Conservation (phyloP, 2,113 vertebrate species). For the Thomomys bottae region DNA sequence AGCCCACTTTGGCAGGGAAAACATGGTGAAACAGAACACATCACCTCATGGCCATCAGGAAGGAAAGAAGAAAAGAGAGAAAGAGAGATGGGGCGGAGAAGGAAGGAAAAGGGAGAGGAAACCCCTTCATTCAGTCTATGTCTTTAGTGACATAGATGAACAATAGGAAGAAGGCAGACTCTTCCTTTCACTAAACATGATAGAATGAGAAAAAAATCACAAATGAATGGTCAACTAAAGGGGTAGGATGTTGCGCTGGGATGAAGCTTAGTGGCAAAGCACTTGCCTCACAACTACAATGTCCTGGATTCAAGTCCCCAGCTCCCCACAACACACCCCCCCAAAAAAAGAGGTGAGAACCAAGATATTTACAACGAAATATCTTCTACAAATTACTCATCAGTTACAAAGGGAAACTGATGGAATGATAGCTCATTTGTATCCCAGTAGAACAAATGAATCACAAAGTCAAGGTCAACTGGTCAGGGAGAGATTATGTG, state of each 20-base stretch:
- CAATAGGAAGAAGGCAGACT: too few relatives aligned
- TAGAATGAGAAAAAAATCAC: constrained; percentile 32
- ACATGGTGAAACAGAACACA: too few relatives aligned
- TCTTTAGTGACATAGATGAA: too few relatives aligned
- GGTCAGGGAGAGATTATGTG: background rate
- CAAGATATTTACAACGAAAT: background rate
- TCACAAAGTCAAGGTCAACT: background rate
- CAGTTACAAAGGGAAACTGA: background rate
- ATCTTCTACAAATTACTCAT: constrained; percentile 13
- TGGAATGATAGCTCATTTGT: background rate
- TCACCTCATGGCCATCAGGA: too few relatives aligned
- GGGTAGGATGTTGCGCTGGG: background rate
- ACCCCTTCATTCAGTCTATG: too few relatives aligned
- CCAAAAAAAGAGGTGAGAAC: too few relatives aligned
- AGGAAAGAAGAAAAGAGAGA: background rate
- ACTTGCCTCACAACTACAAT: too few relatives aligned
- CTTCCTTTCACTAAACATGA: background rate
- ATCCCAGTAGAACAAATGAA: background rate
- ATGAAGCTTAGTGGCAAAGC: too few relatives aligned
- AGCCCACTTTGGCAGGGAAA: too few relatives aligned
- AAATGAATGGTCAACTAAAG: background rate
- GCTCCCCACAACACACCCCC: too few relatives aligned
- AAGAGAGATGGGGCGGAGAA: background rate
- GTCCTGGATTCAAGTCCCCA: too few relatives aligned
- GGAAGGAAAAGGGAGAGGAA: background rate